Base-by-base conservation (phyloP, 2,888 invertebrate genomes). In the Furcula furcula region DNA sequence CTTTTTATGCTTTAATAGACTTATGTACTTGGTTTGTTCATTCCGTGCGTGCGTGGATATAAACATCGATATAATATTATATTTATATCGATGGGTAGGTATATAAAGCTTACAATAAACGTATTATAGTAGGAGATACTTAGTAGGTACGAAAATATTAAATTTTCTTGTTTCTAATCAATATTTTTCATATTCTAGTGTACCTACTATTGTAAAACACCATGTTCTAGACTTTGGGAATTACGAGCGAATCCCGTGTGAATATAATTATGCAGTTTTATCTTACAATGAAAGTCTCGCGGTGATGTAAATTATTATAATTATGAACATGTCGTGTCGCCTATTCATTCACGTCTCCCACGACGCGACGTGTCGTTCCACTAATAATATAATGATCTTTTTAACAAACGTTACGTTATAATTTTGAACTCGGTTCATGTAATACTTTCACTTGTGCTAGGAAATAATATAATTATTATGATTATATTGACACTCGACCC, bases 261-360 rank as follows among this genome's bases (percentile, higher is more conserved):
- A 46, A 40, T 51, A 26, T 13, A 31, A 22, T 27, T 36, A 39
- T 36, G 28, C 31, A 25, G 32, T 38, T 34, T 52, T 36, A 55
- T 42, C 39, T 44, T 36, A 49, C 38, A 75, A 80, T 72, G 84
- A 84, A 84, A 84, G 81, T 76, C 21, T 30, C 52, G 46, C 50
- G 48, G 63, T 68, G 66, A 75, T 72, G 70, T 69, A 69, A 76
- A 71, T 75, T 69, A n/a, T 3, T 21, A 21, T 60, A 59, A 61
- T 69, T 65, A 58, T 71, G 66, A 72, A 65, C 64, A 73, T 76
- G 66, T 54, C 70, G 72, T 71, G 71, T 54, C 56, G 68, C 54
- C 74, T 68, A 81, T 84, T 83, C 74, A 76, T 67, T 69, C 65
- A 63, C 58, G 70, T 81, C 85, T 87, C 86, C 86, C 86, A 86